phyloP scores from a whole-genome alignment of 2,113 vertebrate genomes.

The Oreochromis spilurus region DNA sequence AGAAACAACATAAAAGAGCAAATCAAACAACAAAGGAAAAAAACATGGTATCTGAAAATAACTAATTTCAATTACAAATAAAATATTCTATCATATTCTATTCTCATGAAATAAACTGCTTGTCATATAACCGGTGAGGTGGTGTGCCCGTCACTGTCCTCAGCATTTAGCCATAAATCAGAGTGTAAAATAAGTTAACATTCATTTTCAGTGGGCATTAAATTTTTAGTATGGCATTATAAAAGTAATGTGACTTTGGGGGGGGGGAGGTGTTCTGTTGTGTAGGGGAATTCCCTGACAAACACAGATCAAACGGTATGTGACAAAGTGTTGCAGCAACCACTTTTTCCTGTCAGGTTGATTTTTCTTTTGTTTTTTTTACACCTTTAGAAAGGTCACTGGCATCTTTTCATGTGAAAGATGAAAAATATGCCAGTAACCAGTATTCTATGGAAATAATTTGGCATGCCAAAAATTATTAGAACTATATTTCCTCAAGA shows the following conservation, averaged over 20 bases:
- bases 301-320: background rate
- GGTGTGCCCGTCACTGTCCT: background rate
- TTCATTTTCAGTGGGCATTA: background rate
- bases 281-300: background rate
- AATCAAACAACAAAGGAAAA: background rate
- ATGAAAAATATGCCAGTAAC: background rate
- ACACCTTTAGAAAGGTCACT: background rate
- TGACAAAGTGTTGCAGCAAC: background rate
- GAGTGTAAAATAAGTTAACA: background rate
- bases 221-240: background rate
- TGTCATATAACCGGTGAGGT: background rate
- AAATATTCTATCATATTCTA: background rate
- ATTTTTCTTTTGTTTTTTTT: background rate
- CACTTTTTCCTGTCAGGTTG: background rate
- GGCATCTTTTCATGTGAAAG: background rate
- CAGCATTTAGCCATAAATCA: background rate
- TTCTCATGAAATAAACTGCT: background rate
- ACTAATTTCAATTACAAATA: background rate
- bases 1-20: background rate
- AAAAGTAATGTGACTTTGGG: background rate
- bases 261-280: accelerated
- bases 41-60: background rate
- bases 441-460: background rate
- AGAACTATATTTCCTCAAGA: background rate
- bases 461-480: background rate